Base-by-base conservation (phyloP, 2,888 invertebrate species). In the Hecatera dysodea region DNA sequence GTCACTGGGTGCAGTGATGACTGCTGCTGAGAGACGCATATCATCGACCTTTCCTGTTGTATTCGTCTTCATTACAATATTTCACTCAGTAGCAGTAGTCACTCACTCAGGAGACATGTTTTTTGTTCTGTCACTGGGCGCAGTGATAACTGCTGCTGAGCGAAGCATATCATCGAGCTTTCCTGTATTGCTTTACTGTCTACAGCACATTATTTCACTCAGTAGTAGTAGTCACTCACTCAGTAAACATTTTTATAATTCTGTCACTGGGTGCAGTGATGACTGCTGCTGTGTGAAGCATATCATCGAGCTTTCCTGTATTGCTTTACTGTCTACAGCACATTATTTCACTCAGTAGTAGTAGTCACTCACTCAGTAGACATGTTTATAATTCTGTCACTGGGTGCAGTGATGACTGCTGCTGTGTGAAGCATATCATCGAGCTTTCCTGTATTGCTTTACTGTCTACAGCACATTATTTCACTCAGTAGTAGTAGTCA, bases 221-320 rank as follows among this genome's bases (percentile, higher is more conserved):
- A n/a, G n/a, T n/a, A n/a, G n/a, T n/a, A n/a, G n/a, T n/a, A n/a
- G n/a, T n/a, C n/a, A n/a, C n/a, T n/a, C n/a, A n/a, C n/a, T n/a
- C n/a, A n/a, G n/a, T n/a, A n/a, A n/a, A n/a, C n/a, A n/a, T n/a
- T n/a, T n/a, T n/a, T n/a, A n/a, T n/a, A n/a, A n/a, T n/a, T n/a
- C n/a, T 86, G 86, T 88, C 87, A 88, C 87, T 88, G 88, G 87
- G 86, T 73, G 73, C 57, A 72, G 72, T 87, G 82, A 88, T 81
- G 46, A 81, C 74, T 71, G 19, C 17, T 2, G 33, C 36, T n/a
- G 29, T 39, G 0, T 39, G 48, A 48, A 3, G 19, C 22, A 46
- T 27, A 42, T 66, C 22, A 15, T 42, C 2, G 1, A 7, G 11
- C 9, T 19, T 44, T 39, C 19, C 9, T n/a, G 46, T 46, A 8